Evolutionary conservation across 2,888 invertebrate genomes (phyloP).

Genomic region (Scrobipalpa atriplicella): DNA sequence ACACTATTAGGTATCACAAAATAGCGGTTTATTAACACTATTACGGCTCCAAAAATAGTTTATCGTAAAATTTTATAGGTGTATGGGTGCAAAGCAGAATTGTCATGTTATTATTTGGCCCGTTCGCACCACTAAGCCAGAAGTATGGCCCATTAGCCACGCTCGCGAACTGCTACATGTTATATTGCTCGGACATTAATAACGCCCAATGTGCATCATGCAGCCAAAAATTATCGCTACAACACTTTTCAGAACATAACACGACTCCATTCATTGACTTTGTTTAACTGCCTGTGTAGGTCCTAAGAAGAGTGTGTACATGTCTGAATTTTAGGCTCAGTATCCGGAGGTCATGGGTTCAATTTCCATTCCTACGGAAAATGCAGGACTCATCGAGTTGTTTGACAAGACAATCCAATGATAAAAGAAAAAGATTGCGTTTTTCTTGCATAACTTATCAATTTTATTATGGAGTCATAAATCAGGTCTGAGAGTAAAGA

Average conservation of each 20-base stretch:
- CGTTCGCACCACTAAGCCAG: constrained; percentile 76
- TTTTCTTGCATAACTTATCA: too few species aligned
- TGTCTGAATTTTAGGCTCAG: too few species aligned
- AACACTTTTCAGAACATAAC: not conserved
- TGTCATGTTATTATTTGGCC: constrained; percentile 74
- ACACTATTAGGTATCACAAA: constrained; percentile 10
- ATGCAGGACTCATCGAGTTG: too few species aligned
- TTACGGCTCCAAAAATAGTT: constrained; percentile 20
- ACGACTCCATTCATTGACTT: not conserved
- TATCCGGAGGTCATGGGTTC: too few species aligned
- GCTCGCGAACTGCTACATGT: constrained; percentile 65
- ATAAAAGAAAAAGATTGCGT: too few species aligned
- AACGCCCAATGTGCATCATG: constrained; percentile 22
- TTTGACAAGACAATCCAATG: too few species aligned
- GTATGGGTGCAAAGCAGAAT: constrained; percentile 54
- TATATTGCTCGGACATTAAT: constrained; percentile 66
- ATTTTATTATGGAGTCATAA: too few species aligned
- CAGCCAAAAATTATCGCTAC: constrained; percentile 17
- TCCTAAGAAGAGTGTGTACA: too few species aligned
- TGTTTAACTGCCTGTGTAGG: not conserved
- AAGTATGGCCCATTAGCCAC: constrained; percentile 75
- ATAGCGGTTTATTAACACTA: constrained; percentile 19
- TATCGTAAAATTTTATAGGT: constrained; percentile 13
- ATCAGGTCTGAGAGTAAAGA: too few species aligned
- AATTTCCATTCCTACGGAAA: too few species aligned